Conservation (phyloP, 2,113 vertebrate genomes). For the Dromaius novaehollandiae region DNA sequence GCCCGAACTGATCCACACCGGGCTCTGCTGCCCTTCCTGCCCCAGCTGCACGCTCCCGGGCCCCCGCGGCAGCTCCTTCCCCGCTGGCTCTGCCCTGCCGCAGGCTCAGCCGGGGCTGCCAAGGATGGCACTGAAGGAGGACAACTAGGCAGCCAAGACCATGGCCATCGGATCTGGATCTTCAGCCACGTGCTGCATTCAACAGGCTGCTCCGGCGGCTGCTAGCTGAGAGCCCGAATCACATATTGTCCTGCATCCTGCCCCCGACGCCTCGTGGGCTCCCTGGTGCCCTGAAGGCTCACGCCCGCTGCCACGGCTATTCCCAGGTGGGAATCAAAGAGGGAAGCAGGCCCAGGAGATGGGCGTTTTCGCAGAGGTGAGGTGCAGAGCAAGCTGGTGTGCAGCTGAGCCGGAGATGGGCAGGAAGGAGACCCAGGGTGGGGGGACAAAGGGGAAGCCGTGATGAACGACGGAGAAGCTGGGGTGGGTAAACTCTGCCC, state of each 20-base stretch:
- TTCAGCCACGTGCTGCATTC: no score
- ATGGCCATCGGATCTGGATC: no score
- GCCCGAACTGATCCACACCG: neutral
- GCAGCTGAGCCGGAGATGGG: neutral
- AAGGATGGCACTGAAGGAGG: neutral
- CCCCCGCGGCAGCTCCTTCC: accelerated
- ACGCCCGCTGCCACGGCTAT: neutral
- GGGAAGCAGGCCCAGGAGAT: neutral
- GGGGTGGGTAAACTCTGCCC: neutral
- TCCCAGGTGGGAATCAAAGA: neutral
- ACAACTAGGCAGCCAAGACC: accelerated
- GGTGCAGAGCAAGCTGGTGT: accelerated
- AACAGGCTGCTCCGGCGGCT: no score
- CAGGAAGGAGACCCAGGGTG: accelerated
- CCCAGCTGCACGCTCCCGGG: accelerated
- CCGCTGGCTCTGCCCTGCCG: accelerated
- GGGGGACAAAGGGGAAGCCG: neutral
- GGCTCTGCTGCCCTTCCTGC: neutral
- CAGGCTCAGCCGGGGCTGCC: accelerated
- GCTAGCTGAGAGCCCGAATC: no score
- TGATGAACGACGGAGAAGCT: accelerated
- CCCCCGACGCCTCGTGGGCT: no score
- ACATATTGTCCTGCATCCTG: no score
- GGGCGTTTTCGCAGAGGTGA: neutral
- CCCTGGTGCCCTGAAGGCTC: no score